Evolutionary conservation across 2,888 invertebrate genomes (phyloP).

Genomic region (Drymonia ruficornis): DNA sequence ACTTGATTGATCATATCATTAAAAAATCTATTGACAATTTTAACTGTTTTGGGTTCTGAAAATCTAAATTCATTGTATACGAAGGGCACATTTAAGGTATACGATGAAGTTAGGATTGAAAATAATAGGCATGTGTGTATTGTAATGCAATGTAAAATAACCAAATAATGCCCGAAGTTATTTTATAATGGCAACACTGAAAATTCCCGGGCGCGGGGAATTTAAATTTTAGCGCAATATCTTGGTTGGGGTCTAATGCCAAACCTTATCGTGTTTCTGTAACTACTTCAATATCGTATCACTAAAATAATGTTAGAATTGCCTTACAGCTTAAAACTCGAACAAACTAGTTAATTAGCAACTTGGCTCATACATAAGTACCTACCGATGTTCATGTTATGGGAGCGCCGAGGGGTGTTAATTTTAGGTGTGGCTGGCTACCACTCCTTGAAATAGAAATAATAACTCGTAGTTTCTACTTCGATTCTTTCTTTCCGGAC

Average conservation of each 20-base stretch:
- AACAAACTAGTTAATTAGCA: background rate
- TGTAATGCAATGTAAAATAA: background rate
- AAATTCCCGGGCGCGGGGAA: too few relatives aligned
- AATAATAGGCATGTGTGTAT: background rate
- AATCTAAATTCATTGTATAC: too few relatives aligned
- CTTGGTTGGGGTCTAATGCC: too few relatives aligned
- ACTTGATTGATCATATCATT: too few relatives aligned
- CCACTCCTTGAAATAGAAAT: conserved; percentile 75
- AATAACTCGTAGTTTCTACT: conserved; percentile 63
- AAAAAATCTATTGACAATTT: conserved; percentile 32
- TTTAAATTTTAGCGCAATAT: too few relatives aligned
- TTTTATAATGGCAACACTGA: too few relatives aligned
- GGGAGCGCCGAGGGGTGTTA: conserved; percentile 66
- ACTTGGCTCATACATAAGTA: background rate
- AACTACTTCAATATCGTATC: too few relatives aligned
- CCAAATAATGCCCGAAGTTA: background rate
- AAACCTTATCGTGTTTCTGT: too few relatives aligned
- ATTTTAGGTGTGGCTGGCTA: conserved; percentile 68
- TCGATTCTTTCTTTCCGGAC: conserved; percentile 50
- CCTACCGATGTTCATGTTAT: conserved; percentile 19
- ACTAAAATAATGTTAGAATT: too few relatives aligned
- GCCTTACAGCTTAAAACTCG: background rate
- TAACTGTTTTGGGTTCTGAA: conserved; percentile 9
- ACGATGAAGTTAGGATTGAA: background rate
- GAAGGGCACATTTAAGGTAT: too few relatives aligned